A percentile compares a stretch with the other conserved stretches of the same genome.
Evolutionary conservation across 2,113 vertebrate species (phyloP).

Genomic region (Tachysurus fulvidraco): DNA sequence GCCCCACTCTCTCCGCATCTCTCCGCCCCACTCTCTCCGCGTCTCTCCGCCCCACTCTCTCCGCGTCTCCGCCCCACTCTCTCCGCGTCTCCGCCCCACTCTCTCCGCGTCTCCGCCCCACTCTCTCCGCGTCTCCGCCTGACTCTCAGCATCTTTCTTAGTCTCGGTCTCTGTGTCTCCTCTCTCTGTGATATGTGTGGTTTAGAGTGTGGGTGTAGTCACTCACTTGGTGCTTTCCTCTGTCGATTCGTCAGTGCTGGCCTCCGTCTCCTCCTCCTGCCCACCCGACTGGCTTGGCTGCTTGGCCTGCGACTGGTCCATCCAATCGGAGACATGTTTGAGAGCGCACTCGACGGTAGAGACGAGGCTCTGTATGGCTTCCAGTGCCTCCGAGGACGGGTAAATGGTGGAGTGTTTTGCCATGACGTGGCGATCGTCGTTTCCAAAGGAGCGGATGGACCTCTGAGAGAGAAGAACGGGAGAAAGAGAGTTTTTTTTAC

Average conservation of each 20-base stretch:
- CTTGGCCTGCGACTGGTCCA: conserved; percentile 81
- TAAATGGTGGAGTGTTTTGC: conserved; percentile 98
- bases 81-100: no score
- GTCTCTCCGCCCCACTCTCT: background rate
- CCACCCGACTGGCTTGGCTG: conserved; percentile 44
- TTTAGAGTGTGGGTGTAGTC: no score
- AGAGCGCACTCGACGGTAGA: conserved; percentile 96
- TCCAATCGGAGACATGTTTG: conserved; percentile 96
- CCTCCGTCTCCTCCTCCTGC: conserved; percentile 72
- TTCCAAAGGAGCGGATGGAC: conserved; percentile 97
- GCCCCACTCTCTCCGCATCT: background rate
- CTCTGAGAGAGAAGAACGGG: conserved; percentile 73
- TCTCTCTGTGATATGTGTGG: background rate
- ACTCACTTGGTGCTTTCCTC: conserved; percentile 83
- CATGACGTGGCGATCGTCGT: conserved; percentile 99
- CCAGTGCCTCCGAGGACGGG: conserved; percentile 93
- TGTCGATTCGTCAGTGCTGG: conserved; percentile 74
- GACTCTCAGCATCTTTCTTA: no score
- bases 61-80: background rate
- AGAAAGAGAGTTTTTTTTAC: background rate
- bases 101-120: background rate
- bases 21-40: background rate
- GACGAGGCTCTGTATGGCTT: conserved; percentile 96
- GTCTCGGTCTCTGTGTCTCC: background rate
- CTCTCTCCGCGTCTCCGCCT: background rate